Conservation (phyloP, 1,140 invertebrate species). For the Tetragnatha versicolor region DNA sequence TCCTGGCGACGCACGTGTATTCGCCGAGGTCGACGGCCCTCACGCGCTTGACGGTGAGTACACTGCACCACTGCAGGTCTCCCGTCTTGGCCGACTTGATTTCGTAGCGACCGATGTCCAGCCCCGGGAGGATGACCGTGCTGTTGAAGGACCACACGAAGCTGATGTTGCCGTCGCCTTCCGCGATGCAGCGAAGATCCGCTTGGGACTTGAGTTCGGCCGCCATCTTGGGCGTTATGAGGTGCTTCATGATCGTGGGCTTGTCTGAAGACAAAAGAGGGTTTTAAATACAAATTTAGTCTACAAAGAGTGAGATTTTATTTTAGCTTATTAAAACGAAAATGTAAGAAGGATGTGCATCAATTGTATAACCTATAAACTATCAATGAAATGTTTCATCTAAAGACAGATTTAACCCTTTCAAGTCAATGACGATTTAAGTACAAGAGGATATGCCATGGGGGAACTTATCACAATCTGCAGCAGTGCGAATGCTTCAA, state of each 20-base stretch:
- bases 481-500: too few relatives aligned
- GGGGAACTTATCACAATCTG: too few relatives aligned
- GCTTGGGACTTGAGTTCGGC: constrained; percentile 83
- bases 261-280: constrained; percentile 73
- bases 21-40: constrained; percentile 83
- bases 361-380: too few relatives aligned
- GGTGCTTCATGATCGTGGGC: constrained; percentile 84
- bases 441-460: too few relatives aligned
- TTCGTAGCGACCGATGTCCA: constrained; percentile 70
- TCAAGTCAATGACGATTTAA: too few relatives aligned
- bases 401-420: too few relatives aligned
- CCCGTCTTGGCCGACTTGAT: constrained; percentile 66
- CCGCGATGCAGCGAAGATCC: constrained; percentile 79
- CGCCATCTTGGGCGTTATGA: constrained; percentile 81
- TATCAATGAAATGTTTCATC: too few relatives aligned
- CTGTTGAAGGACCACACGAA: constrained; percentile 76
- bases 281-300: background rate
- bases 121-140: constrained; percentile 40
- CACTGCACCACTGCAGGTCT: constrained; percentile 65
- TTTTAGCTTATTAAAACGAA: too few relatives aligned
- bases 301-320: background rate
- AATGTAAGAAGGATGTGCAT: too few relatives aligned
- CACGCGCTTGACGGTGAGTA: constrained; percentile 82
- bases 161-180: constrained; percentile 79
- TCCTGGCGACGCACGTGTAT: constrained; percentile 87